These are phyloP conservation scores for Bradypus variegatus DNA, from an alignment of 2,797 vertebrate species.

Conservation along the genomic window DNA sequence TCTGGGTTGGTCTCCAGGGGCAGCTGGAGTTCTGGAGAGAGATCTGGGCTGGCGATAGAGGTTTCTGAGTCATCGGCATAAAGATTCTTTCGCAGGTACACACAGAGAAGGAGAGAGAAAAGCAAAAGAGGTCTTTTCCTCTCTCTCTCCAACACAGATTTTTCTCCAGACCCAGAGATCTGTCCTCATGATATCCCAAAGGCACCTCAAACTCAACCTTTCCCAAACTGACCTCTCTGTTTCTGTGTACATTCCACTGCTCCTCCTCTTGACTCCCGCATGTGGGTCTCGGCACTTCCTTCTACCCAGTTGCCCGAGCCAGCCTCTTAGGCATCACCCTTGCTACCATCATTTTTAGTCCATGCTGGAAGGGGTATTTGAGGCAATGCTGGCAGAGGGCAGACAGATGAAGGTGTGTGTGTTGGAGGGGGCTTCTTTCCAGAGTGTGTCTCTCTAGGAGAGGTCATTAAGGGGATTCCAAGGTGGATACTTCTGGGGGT, in stretches of 20 bases:
- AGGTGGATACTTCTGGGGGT: neutral
- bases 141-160: neutral
- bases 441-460: neutral
- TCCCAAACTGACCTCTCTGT: neutral
- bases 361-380: neutral
- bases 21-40: neutral
- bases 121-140: neutral
- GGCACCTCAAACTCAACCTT: neutral
- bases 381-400: neutral
- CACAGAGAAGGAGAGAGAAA: neutral
- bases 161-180: neutral
- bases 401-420: neutral
- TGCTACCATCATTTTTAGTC: neutral
- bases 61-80: neutral
- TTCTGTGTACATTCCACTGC: neutral
- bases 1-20: neutral
- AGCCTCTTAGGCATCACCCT: neutral
- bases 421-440: neutral
- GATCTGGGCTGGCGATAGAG: neutral
- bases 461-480: neutral
- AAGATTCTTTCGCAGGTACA: neutral
- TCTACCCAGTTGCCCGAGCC: neutral
- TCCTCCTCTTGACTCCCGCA: neutral
- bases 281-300: neutral
- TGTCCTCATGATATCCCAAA: neutral